Evolutionary conservation across 2,888 invertebrate genomes (phyloP).

Genomic region (Entomobrya multifasciata): DNA sequence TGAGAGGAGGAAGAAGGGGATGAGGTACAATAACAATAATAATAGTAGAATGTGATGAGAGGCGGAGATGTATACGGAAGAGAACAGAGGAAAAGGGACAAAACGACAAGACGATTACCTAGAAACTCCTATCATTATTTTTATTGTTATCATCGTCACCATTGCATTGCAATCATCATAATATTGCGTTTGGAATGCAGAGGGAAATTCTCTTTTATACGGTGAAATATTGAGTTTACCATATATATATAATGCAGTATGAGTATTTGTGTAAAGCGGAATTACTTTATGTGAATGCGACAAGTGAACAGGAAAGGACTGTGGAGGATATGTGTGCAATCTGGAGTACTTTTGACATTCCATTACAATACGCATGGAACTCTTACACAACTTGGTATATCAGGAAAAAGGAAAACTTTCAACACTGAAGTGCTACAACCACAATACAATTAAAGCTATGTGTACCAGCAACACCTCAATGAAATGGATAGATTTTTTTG

Average conservation of each 20-base stretch:
- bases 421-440: too few relatives aligned
- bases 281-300: too few relatives aligned
- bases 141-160: background rate
- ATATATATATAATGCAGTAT: too few relatives aligned
- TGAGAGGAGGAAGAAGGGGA: background rate
- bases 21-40: conserved; percentile 3
- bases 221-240: too few relatives aligned
- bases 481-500: too few relatives aligned
- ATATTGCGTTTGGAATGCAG: background rate
- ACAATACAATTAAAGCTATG: too few relatives aligned
- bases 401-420: too few relatives aligned
- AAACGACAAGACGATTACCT: background rate
- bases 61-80: background rate
- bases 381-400: background rate
- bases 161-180: background rate
- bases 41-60: conserved; percentile 2
- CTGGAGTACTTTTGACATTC: conserved; percentile 20
- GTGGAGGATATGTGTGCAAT: background rate
- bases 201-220: background rate
- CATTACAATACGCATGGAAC: background rate
- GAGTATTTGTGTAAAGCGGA: too few relatives aligned
- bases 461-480: too few relatives aligned
- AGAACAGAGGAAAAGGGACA: background rate
- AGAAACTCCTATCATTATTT: background rate
- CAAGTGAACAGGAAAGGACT: too few relatives aligned